A percentile compares a stretch with the other conserved stretches of the same genome.
Evolutionary conservation across 2,888 invertebrate species (phyloP).

Genomic region (Drosophila meridionalis): DNA sequence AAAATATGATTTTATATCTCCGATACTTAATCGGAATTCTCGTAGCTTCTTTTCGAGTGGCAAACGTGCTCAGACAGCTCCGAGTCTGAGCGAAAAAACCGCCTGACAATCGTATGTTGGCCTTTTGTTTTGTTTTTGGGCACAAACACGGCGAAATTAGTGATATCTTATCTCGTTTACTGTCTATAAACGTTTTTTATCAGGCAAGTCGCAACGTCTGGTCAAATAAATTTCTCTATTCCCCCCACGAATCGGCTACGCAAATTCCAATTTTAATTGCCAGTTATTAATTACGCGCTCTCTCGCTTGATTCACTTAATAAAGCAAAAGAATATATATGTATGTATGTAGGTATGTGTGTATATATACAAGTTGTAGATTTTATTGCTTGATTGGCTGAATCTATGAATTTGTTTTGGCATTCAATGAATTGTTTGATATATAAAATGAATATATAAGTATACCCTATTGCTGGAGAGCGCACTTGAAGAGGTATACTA

Average conservation of each 20-base stretch:
- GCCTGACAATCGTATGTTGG: constrained; percentile 1
- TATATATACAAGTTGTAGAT: constrained; percentile 23
- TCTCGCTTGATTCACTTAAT: constrained; percentile 51
- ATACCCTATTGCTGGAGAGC: constrained; percentile 26
- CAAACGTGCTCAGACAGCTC: not conserved
- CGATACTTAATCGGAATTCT: not conserved
- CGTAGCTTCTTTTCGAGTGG: not conserved
- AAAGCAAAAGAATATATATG: constrained; percentile 28
- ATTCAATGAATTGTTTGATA: constrained; percentile 32
- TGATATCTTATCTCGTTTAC: constrained; percentile 19
- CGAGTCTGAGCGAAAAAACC: not conserved
- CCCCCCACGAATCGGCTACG: constrained; percentile 9
- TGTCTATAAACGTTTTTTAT: constrained; percentile 23
- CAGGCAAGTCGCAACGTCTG: constrained; percentile 12
- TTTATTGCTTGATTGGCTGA: constrained; percentile 39
- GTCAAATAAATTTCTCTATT: constrained; percentile 12
- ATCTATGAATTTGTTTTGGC: constrained; percentile 26
- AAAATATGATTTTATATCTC: not conserved
- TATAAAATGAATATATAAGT: constrained; percentile 1
- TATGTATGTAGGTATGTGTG: not conserved
- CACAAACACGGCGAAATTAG: not conserved
- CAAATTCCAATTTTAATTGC: constrained; percentile 51
- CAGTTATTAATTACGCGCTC: constrained; percentile 9
- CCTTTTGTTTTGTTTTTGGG: not conserved
- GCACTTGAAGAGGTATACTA: not conserved